phyloP scores from a whole-genome alignment of 1,140 invertebrate species.

The Akabosia matsudoensis region DNA sequence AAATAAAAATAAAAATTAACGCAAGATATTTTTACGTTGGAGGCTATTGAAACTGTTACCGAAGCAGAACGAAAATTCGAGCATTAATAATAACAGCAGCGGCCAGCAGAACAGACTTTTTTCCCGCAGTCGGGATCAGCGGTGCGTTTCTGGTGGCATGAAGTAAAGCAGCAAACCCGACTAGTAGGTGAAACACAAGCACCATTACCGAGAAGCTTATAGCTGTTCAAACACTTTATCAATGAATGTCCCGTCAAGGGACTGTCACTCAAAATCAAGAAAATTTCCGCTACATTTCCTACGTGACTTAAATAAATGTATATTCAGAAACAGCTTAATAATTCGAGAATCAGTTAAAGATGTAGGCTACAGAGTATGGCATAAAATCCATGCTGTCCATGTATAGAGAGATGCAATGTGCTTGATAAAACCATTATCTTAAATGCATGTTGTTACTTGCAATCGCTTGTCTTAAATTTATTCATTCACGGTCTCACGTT shows the following conservation, averaged over 20 bases:
- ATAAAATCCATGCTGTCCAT: too few species aligned
- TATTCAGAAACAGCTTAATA: constrained; percentile 19
- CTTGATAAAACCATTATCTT: too few species aligned
- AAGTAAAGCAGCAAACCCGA: background rate
- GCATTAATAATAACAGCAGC: constrained; percentile 38
- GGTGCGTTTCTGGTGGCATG: constrained; percentile 3
- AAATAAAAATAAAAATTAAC: too few species aligned
- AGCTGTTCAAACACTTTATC: constrained; percentile 22
- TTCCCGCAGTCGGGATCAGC: background rate
- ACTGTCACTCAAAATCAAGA: constrained; percentile 25
- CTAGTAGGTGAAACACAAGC: background rate
- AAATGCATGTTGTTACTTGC: too few species aligned
- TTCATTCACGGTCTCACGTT: too few species aligned
- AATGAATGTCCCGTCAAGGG: constrained; percentile 20
- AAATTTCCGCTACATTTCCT: constrained; percentile 25
- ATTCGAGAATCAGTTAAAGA: constrained; percentile 24
- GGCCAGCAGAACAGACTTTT: background rate
- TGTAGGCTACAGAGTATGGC: background rate
- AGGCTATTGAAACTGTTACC: too few species aligned
- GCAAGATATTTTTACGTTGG: too few species aligned
- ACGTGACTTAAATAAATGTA: constrained; percentile 23
- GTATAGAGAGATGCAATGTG: too few species aligned
- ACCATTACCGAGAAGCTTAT: background rate
- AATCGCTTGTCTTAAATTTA: too few species aligned
- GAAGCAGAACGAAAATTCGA: too few species aligned